Evolutionary conservation across 2,113 vertebrate species (phyloP), one percentile per base, ranked within the genome.

Genomic region (Hypomesus transpacificus): DNA sequence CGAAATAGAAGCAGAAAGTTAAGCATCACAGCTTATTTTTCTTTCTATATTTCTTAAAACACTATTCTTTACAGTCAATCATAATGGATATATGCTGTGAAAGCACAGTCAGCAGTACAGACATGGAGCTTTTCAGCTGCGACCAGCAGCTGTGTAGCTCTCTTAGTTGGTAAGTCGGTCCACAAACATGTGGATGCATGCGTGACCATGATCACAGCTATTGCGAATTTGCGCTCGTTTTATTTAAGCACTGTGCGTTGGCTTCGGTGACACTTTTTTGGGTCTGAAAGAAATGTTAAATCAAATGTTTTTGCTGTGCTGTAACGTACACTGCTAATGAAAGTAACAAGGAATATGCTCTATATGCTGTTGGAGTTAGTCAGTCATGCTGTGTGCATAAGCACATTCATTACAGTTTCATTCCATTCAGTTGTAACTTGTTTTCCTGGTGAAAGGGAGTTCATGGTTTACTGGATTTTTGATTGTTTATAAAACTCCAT

Each of bases 251-350:
- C 39, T 2, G 31, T 34, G 39, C 39, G 39, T 46, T 46, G 8
- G 39, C 39, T 46, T 46, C 7, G 39, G 39, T 46, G 39, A 46
- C 39, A 46, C 9, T 13, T 46, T 46, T 46, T 46, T 9, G 39
- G 39, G 39, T 46, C 39, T 46, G 39, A 46, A 17, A 24, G 26
- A n/a, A 31, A 64, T 20, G 7, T 64, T 11, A 18, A 8, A n/a
- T 64, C n/a, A 64, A 14, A 39, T 64, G 62, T 64, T 64, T 64
- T 64, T 79, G 70, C 83, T 81, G 39, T 61, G 3, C 68, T 71
- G 71, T 81, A 62, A 34, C 60, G 61, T 75, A 56, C 69, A 66
- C 39, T 76, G 66, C 63, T 80, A 57, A 75, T 68, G 69, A 68
- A 24, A 73, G 66, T 60, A 22, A 31, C 74, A 16, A n/a, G 51